Evolutionary conservation across 2,113 vertebrate species (phyloP).

Genomic region (Athene noctua): DNA sequence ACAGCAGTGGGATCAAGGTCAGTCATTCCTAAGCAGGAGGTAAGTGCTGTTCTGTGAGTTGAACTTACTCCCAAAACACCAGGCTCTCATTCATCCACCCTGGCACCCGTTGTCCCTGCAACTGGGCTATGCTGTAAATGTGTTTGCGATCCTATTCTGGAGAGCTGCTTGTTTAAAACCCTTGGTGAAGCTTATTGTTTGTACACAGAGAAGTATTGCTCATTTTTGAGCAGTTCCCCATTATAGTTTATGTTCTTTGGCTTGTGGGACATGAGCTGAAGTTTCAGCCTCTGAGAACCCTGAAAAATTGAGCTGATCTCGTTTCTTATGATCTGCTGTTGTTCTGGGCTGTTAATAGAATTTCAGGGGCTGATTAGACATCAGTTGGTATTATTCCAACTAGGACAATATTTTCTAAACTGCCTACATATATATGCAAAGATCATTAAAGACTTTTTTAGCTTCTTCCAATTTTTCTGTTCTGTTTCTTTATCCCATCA

Average conservation of each 20-base stretch:
- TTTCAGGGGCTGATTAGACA: background rate
- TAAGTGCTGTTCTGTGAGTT: background rate
- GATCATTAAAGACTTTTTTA: background rate
- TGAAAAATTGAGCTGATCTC: background rate
- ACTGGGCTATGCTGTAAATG: background rate
- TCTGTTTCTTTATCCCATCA: background rate
- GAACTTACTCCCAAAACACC: background rate
- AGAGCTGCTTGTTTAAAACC: background rate
- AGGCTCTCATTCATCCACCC: background rate
- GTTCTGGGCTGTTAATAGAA: background rate
- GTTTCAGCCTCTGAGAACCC: background rate
- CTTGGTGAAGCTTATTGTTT: background rate
- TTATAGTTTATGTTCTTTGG: background rate
- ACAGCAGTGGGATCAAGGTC: background rate
- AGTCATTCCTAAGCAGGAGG: fast-evolving
- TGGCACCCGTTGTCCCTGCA: background rate
- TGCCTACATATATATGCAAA: background rate
- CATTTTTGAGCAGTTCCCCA: background rate
- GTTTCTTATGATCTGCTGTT: background rate
- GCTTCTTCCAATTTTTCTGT: background rate
- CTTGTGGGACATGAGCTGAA: background rate
- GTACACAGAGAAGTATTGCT: background rate
- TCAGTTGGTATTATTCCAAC: background rate
- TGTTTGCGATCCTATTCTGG: background rate
- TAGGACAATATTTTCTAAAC: background rate